Evolutionary conservation across 2,113 vertebrate genomes (phyloP), one percentile per base, ranked within the genome.

Genomic region (Actenoides hombroni): DNA sequence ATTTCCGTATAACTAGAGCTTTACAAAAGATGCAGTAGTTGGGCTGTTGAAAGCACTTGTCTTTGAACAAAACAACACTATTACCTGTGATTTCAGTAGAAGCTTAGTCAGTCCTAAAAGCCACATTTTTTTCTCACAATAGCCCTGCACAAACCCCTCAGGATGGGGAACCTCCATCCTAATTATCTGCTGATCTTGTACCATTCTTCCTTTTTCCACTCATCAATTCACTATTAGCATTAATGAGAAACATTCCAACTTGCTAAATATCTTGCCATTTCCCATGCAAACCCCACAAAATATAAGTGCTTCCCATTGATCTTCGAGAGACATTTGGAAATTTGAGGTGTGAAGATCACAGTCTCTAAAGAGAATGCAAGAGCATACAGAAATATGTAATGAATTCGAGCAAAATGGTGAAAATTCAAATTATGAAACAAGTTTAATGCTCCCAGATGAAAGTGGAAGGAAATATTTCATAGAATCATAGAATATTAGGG

Each of bases 91-190:
- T 54, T 91, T 59, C 59, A 57, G 61, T 5, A 71, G 68, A 5
- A 86, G n/a, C 10, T 37, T 56, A 49, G 48, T 39, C 73, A 85
- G 25, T 37, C 49, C 37, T 69, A 88, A 85, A 85, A 92, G 1
- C 0, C 37, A 23, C 8, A 0, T 68, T 46, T 40, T 46, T 39
- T 7, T 4, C 68, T 7, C 23, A 74, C 24, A 91, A 49, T 11
- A 83, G 26, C 11, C 23, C 40, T 57, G 21, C 10, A 57, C 9
- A 87, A 64, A 29, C 8, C 14, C 10, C 20, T 88, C 46, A 54
- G 18, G n/a, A 67, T 67, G 16, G 48, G 11, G 23, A 91, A 18
- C 2, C 2, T 11, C 12, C 7, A 33, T 23, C 16, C 12, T 33
- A 80, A 79, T 39, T 46, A 91, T 68, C 13, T 57, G 11, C 9